A percentile compares a stretch with the other conserved stretches of the same genome.
Evolutionary conservation across 2,113 vertebrate species (phyloP).

Genomic region (Chinchilla lanigera): DNA sequence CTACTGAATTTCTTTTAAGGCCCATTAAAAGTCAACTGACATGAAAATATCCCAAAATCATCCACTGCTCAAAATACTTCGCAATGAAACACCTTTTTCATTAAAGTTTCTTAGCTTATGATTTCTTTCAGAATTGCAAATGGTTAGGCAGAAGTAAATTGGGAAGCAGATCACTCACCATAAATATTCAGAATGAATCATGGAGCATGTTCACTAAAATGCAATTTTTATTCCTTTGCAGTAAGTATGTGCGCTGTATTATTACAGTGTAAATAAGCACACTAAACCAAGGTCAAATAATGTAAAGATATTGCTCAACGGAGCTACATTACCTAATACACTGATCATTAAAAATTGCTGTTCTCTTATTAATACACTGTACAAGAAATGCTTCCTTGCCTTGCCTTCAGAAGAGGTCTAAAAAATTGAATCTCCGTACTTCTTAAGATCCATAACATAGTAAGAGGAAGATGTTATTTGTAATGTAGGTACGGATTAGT

Average conservation of each 20-base stretch:
- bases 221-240: constrained; percentile 43
- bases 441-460: background rate
- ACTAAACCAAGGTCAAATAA: background rate
- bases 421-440: background rate
- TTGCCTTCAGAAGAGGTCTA: constrained; percentile 17
- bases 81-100: constrained; percentile 47
- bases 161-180: constrained; percentile 19
- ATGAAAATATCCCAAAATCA: constrained; percentile 48
- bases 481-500: background rate
- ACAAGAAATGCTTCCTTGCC: background rate
- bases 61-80: constrained; percentile 25
- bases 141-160: constrained; percentile 40
- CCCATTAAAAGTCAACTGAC: constrained; percentile 19
- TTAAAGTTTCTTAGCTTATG: background rate
- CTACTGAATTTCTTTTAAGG: background rate
- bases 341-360: background rate
- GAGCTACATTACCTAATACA: background rate
- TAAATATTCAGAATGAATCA: constrained; percentile 62
- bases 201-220: constrained; percentile 42
- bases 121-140: constrained; percentile 50
- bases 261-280: background rate
- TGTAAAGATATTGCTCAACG: background rate
- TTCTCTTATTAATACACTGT: background rate
- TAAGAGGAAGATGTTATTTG: background rate
- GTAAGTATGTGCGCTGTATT: background rate